Conservation (phyloP, 1,140 invertebrate species). For the Lordiphosa stackelbergi region DNA sequence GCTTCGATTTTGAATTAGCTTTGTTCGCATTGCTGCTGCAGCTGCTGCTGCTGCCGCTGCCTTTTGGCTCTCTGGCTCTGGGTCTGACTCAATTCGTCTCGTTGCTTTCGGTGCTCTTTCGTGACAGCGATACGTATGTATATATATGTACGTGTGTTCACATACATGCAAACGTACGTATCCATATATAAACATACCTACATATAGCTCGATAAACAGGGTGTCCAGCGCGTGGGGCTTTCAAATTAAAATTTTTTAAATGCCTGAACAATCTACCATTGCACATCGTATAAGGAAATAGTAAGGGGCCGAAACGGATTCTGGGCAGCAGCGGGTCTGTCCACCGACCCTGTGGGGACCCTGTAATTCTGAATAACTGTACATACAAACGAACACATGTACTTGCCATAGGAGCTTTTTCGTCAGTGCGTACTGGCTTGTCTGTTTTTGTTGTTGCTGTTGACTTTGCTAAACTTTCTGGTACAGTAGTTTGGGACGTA, state of each 20-base stretch:
- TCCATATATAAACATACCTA: slow-evolving; percentile 4
- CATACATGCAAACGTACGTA: slow-evolving; percentile 2
- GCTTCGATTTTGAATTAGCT: slow-evolving; percentile 33
- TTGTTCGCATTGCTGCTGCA: slow-evolving; percentile 18
- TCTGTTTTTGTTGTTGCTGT: slow-evolving; percentile 22
- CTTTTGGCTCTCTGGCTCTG: slow-evolving; percentile 22
- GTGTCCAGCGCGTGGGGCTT: background rate
- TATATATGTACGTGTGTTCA: slow-evolving; percentile 2
- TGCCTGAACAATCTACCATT: no score
- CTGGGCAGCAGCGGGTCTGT: background rate
- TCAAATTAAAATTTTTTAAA: no score
- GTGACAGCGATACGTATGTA: slow-evolving; percentile 20
- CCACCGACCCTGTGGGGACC: background rate
- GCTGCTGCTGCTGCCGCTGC: slow-evolving; percentile 4
- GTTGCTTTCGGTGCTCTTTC: slow-evolving; percentile 25
- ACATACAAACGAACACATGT: slow-evolving; percentile 18
- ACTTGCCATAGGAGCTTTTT: slow-evolving; percentile 33
- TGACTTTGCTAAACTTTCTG: slow-evolving; percentile 40
- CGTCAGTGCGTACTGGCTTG: slow-evolving; percentile 35
- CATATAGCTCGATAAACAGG: slow-evolving; percentile 10
- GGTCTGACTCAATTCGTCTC: slow-evolving; percentile 24
- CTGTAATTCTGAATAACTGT: slow-evolving; percentile 13
- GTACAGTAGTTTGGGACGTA: slow-evolving; percentile 34
- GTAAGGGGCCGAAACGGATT: no score
- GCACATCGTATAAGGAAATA: no score